Conservation (phyloP, 2,888 invertebrate genomes). For the Tetrapedia diversipes region DNA sequence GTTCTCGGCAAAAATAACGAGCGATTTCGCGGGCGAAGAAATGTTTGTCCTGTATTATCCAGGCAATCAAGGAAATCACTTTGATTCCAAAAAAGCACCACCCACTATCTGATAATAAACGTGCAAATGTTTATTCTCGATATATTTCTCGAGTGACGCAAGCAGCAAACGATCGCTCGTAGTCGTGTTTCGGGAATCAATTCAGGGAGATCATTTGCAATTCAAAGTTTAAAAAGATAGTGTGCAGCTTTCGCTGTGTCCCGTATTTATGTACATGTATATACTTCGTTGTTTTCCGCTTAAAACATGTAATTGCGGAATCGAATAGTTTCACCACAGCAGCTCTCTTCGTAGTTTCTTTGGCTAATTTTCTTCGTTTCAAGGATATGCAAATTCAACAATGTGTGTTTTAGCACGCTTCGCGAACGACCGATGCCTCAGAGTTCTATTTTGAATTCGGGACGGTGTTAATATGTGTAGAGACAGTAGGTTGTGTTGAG, state of each 20-base stretch:
- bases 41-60: conserved; percentile 46
- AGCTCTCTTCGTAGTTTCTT: not conserved
- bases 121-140: conserved; percentile 50
- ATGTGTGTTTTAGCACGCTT: no score
- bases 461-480: no score
- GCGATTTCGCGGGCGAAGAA: conserved; percentile 28
- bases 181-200: conserved; percentile 40
- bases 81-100: conserved; percentile 30
- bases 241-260: not conserved
- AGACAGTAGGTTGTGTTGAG: no score
- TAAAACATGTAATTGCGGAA: conserved; percentile 15
- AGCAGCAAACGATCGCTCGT: conserved; percentile 10
- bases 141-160: conserved; percentile 25
- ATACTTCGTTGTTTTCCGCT: conserved; percentile 5
- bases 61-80: conserved; percentile 40
- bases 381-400: not conserved
- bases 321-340: not conserved
- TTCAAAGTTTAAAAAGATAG: conserved; percentile 56
- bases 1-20: not conserved
- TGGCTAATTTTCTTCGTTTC: not conserved
- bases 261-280: not conserved
- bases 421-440: no score
- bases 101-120: conserved; percentile 45
- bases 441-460: no score
- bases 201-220: conserved; percentile 50